Conservation (phyloP, 2,797 vertebrate species). For the Erethizon dorsatum region DNA sequence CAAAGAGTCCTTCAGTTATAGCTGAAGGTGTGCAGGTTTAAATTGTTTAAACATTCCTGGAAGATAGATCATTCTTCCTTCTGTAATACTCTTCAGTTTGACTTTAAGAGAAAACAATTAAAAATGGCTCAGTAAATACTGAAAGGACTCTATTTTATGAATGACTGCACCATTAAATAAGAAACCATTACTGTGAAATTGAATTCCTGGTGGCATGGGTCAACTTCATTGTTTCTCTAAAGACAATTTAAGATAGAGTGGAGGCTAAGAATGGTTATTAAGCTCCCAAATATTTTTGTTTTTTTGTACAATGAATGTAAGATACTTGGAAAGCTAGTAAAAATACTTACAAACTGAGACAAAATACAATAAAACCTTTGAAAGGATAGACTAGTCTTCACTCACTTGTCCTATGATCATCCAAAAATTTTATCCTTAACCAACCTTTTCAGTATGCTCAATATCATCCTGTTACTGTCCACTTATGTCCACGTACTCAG, state of each 20-base stretch:
- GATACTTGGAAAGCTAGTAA: slow-evolving; percentile 50
- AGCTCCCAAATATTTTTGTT: slow-evolving; percentile 39
- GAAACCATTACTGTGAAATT: slow-evolving; percentile 83
- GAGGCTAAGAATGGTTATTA: slow-evolving; percentile 4
- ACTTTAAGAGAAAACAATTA: slow-evolving; percentile 80
- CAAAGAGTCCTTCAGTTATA: neutral
- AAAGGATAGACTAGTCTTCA: slow-evolving; percentile 18
- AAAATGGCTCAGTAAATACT: slow-evolving; percentile 80
- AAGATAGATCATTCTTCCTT: neutral
- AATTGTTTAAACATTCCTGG: neutral
- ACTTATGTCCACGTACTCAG: neutral
- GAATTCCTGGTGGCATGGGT: slow-evolving; percentile 74
- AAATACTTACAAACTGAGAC: neutral
- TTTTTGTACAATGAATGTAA: neutral
- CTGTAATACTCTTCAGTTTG: slow-evolving; percentile 31
- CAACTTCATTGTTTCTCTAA: slow-evolving; percentile 72
- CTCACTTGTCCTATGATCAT: neutral
- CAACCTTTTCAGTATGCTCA: neutral
- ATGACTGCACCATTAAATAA: slow-evolving; percentile 83
- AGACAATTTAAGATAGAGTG: slow-evolving; percentile 71
- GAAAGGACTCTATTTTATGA: slow-evolving; percentile 80
- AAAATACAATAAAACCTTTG: slow-evolving; percentile 48
- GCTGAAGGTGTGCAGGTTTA: neutral
- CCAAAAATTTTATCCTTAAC: neutral
- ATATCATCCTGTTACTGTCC: neutral